Base-by-base conservation (phyloP, 2,888 invertebrate species). In the Megamerina dolium region DNA sequence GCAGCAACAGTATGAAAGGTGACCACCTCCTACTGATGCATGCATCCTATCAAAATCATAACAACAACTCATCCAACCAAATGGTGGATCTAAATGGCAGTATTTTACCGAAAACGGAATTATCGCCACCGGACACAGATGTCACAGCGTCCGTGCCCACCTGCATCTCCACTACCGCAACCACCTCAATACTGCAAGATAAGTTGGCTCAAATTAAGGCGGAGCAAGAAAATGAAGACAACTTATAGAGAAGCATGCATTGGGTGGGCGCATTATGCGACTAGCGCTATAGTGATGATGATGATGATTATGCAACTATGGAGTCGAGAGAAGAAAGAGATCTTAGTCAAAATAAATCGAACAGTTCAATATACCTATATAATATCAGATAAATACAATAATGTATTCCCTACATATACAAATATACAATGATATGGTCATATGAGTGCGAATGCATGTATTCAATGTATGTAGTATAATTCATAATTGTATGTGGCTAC, bases 201-300 rank as follows among this genome's bases (percentile, higher is more conserved):
- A 69, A 70, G 55, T 56, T 69, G 55, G 70, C 65, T 33, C 64
- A 66, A 58, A 69, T 70, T 46, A 71, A 70, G 55, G 61, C 68
- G 47, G 72, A 71, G 46, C 63, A 60, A 41, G 53, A 54, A 33
- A 53, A 46, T 20, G 68, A 70, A 46, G 65, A 71, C 52, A 66
- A 67, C 54, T 72, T 69, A 71, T 72, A 71, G 70, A 68, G 63
- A 57, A 56, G 56, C 58, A 58, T 63, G 57, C 56, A 53, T 38
- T 46, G 41, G 45, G 53, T 48, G 51, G 52, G 49, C 50, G 55
- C n/a, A n/a, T n/a, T n/a, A n/a, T n/a, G n/a, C n/a, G n/a, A n/a
- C n/a, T n/a, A n/a, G n/a, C 50, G 32, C 48, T 38, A 30, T 19
- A 33, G 36, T 5, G 27, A 13, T 30, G 40, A 36, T 20, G 35